Evolutionary conservation across 2,113 vertebrate species (phyloP), one percentile per base, ranked within the genome.

Genomic region (Sclerurus mexicanus): DNA sequence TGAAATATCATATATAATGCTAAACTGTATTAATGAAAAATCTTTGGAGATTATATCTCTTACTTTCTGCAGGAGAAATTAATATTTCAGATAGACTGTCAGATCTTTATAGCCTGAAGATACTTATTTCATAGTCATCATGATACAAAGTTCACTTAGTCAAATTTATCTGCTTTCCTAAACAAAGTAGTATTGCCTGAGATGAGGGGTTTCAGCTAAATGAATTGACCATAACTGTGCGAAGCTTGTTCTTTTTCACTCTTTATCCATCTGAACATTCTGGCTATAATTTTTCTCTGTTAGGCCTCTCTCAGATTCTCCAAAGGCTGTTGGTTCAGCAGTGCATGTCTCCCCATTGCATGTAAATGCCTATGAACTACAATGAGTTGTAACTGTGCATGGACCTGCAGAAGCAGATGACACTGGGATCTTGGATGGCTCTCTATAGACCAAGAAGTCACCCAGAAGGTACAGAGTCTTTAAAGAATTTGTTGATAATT

Each of bases 301-400:
- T 66, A 9, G 19, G 33, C 3, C 19, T 8, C 14, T 19, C 9
- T 12, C 31, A 66, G 23, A n/a, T 24, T 72, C 35, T 64, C 18
- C 31, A 40, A 40, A 78, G 35, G 4, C 53, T n/a, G 12, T 79
- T 68, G 40, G 49, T 37, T 62, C 58, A 53, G 50, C 42, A 30
- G 25, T 8, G 46, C 7, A 0, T 8, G 28, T 25, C 46, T 71
- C n/a, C 42, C 31, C 18, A 3, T 14, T 31, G 62, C 20, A 3
- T 0, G 2, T 3, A 62, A 30, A 19, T 20, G 35, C 44, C 42
- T 37, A 4, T 52, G 69, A 42, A 5, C 1, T 0, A 6, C 30
- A 28, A 20, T 3, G 25, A 78, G 31, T n/a, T 21, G 22, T 24
- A 82, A 14, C n/a, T 22, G 20, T 0, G 0, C 28, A 12, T 0